A percentile compares a stretch with the other conserved stretches of the same genome.
Conservation (phyloP, 1,140 invertebrate species). For the Venturia canescens region DNA sequence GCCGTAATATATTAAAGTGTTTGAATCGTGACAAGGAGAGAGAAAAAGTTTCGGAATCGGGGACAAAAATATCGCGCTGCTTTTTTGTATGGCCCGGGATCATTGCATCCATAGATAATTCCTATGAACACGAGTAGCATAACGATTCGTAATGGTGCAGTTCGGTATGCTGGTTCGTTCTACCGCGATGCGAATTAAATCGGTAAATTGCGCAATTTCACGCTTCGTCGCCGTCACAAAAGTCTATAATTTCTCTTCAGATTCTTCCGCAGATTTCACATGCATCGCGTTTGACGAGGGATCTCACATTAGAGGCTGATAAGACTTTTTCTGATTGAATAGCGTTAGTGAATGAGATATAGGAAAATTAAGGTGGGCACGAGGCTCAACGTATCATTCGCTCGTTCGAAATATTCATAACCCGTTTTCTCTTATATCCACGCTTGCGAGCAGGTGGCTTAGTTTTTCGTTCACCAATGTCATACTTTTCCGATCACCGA, state of each 20-base stretch:
- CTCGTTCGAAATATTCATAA: conserved; percentile 1
- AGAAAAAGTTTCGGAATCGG: neutral
- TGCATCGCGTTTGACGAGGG: neutral
- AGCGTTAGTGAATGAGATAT: neutral
- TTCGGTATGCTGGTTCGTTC: neutral
- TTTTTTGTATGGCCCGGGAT: neutral
- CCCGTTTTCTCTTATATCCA: neutral
- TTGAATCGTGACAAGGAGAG: neutral
- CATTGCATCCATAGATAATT: neutral
- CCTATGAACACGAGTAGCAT: neutral
- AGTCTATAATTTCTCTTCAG: neutral
- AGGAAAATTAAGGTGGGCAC: neutral
- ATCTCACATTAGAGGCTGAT: neutral
- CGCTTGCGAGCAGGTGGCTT: neutral
- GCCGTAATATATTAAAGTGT: neutral
- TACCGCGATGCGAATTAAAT: conserved; percentile 7
- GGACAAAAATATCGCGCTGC: neutral
- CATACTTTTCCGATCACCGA: neutral
- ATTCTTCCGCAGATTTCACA: conserved; percentile 8
- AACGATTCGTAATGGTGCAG: neutral
- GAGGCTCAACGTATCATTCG: neutral
- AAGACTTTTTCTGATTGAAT: neutral
- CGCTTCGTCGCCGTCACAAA: neutral
- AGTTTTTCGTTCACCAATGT: neutral
- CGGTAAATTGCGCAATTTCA: conserved; percentile 9